These are phyloP conservation scores for Fringilla coelebs DNA, from an alignment of 2,797 vertebrate species.

Conservation along the genomic window DNA sequence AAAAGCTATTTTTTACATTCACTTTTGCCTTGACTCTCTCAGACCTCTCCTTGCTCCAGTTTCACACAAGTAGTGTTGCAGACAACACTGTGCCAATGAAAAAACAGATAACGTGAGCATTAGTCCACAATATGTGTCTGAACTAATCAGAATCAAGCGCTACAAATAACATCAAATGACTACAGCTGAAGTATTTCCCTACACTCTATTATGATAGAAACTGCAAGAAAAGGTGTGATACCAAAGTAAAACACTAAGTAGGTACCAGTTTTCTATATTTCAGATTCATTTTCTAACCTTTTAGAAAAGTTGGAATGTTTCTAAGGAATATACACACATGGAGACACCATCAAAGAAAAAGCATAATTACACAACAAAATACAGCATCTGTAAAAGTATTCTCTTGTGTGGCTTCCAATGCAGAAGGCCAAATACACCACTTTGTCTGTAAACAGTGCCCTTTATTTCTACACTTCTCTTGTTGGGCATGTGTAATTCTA, in stretches of 20 bases:
- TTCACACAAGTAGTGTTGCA: neutral
- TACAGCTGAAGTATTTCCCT: neutral
- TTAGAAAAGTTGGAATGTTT: neutral
- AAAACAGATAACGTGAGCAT: neutral
- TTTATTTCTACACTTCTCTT: neutral
- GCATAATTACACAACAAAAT: neutral
- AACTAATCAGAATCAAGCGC: neutral
- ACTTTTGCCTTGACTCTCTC: neutral
- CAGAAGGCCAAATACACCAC: neutral
- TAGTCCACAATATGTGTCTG: neutral
- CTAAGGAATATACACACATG: neutral
- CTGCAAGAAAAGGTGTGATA: neutral
- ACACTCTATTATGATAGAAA: neutral
- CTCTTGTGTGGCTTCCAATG: neutral
- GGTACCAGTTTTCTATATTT: neutral
- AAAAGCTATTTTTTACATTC: neutral
- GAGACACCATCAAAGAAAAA: neutral
- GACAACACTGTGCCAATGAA: neutral
- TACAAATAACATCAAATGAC: neutral
- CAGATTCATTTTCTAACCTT: neutral
- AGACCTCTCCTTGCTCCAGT: neutral
- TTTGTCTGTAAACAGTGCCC: neutral
- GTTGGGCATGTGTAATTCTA: neutral
- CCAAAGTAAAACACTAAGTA: neutral
- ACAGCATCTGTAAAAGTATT: neutral